Evolutionary conservation across 2,888 invertebrate genomes (phyloP).

Genomic region (Orthosia incerta): DNA sequence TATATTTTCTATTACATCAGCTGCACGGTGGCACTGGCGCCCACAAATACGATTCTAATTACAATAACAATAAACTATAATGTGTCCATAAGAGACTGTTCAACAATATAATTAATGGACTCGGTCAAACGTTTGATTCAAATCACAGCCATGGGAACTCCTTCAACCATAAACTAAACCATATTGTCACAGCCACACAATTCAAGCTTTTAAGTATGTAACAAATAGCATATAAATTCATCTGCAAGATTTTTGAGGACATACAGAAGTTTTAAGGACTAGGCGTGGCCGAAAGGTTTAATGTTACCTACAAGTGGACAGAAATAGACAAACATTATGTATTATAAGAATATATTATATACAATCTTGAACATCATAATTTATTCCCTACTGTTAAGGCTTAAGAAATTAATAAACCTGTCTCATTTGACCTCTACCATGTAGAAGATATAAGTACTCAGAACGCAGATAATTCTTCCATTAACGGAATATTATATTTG

Average conservation of each 20-base stretch:
- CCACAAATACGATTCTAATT: slow-evolving; percentile 63
- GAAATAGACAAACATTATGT: slow-evolving; percentile 52
- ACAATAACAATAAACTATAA: slow-evolving; percentile 64
- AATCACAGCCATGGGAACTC: slow-evolving; percentile 58
- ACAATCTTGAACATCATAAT: slow-evolving; percentile 50
- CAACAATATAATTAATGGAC: slow-evolving; percentile 53
- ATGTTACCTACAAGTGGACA: slow-evolving; percentile 49
- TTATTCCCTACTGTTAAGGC: slow-evolving; percentile 40
- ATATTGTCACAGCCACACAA: slow-evolving; percentile 9
- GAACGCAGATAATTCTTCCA: slow-evolving; percentile 11
- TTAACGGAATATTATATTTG: slow-evolving; percentile 24
- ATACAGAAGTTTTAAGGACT: slow-evolving; percentile 43
- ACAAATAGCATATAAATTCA: slow-evolving; percentile 33
- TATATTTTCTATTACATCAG: slow-evolving; percentile 53
- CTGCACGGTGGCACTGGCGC: slow-evolving; percentile 47
- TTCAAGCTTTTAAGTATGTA: slow-evolving; percentile 17
- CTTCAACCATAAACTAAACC: slow-evolving; percentile 33
- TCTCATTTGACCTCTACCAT: slow-evolving; percentile 43
- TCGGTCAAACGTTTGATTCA: slow-evolving; percentile 43
- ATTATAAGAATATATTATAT: slow-evolving; percentile 51
- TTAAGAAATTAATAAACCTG: slow-evolving; percentile 47
- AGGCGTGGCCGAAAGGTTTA: slow-evolving; percentile 52
- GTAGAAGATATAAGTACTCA: slow-evolving; percentile 11
- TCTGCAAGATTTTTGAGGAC: slow-evolving; percentile 34
- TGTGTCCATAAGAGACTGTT: slow-evolving; percentile 52